Conservation (phyloP, 2,797 vertebrate species). For the Hylomyscus alleni region DNA sequence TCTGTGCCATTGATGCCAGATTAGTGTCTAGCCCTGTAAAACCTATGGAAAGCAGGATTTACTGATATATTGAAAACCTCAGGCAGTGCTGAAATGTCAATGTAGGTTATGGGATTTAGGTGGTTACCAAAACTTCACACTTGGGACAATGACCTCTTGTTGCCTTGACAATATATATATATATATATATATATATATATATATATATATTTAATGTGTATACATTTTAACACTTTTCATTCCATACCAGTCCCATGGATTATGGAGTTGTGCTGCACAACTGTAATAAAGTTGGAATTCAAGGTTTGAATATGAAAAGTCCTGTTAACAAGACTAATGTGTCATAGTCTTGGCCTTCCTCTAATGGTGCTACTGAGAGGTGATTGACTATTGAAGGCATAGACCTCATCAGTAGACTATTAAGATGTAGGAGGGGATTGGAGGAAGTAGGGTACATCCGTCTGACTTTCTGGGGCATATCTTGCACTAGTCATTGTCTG, state of each 20-base stretch:
- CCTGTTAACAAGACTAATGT: not conserved
- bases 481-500: not conserved
- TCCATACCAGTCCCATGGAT: not conserved
- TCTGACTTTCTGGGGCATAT: not conserved
- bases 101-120: not conserved
- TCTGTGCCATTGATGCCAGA: not conserved
- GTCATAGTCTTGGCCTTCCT: not conserved
- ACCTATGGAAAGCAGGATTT: conserved; percentile 33
- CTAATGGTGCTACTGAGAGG: not conserved
- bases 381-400: not conserved
- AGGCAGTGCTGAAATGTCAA: conserved; percentile 29
- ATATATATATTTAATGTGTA: not conserved
- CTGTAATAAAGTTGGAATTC: conserved; percentile 36
- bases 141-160: not conserved
- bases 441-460: not conserved
- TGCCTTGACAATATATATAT: not conserved
- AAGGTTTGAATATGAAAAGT: not conserved
- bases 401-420: not conserved
- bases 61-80: conserved; percentile 29
- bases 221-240: not conserved
- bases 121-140: not conserved
- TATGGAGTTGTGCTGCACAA: conserved; percentile 6
- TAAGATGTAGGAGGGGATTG: too few species aligned
- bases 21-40: conserved; percentile 43
- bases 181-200: too few species aligned